Evolutionary conservation across 2,113 vertebrate genomes (phyloP).

Genomic region (Channa argus): DNA sequence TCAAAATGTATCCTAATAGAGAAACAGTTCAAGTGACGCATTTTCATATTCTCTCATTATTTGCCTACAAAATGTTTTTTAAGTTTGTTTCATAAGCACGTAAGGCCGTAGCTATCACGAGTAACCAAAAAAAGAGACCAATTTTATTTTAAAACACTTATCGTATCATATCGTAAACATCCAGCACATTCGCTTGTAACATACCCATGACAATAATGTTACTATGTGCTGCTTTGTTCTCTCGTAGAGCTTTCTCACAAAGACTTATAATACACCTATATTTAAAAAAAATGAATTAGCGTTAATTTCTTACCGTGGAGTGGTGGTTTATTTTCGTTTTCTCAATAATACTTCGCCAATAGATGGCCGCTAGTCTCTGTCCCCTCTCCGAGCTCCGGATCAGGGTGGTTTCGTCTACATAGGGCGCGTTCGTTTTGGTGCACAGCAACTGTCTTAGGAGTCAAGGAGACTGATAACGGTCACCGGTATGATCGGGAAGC

Average conservation of each 20-base stretch:
- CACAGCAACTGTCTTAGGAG: neutral
- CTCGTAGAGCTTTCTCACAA: neutral
- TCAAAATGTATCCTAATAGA: neutral
- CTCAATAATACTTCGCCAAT: neutral
- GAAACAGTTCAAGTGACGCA: neutral
- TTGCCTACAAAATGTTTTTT: neutral
- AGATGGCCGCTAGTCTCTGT: slow-evolving; percentile 12
- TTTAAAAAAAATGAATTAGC: neutral
- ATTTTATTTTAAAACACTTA: neutral
- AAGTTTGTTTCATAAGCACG: neutral
- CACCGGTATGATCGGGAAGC: no score
- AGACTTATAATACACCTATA: neutral
- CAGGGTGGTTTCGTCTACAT: neutral
- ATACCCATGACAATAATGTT: neutral
- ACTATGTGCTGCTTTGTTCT: neutral
- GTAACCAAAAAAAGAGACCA: neutral
- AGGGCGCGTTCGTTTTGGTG: slow-evolving; percentile 42
- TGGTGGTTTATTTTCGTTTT: neutral
- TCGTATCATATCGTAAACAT: slow-evolving; percentile 7
- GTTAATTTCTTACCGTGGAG: slow-evolving; percentile 28
- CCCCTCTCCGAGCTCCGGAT: neutral
- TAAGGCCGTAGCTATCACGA: neutral
- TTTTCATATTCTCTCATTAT: neutral
- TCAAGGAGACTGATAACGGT: no score
- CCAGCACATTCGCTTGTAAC: no score